These are phyloP conservation scores for Bhutanitis thaidina DNA, from an alignment of 2,888 invertebrate species.

Conservation along the genomic window DNA sequence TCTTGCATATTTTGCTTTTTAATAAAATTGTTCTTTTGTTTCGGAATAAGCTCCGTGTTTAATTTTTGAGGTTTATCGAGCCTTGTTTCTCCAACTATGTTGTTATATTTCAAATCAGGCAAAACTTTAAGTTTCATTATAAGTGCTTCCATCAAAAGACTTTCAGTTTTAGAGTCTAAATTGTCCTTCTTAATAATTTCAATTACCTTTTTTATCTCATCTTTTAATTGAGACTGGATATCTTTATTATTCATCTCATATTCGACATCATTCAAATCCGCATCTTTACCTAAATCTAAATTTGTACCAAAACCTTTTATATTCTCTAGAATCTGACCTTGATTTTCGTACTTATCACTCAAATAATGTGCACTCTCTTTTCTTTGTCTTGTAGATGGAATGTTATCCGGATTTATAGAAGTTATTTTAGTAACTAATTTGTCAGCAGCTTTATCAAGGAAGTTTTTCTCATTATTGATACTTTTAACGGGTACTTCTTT, in stretches of 20 bases:
- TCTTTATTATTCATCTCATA: neutral
- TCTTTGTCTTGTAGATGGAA: neutral
- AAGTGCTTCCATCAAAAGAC: conserved; percentile 11
- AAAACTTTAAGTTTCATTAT: conserved; percentile 7
- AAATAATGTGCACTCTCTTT: neutral
- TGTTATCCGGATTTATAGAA: neutral
- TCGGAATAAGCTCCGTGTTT: neutral
- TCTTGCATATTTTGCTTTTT: neutral
- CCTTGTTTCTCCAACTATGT: neutral
- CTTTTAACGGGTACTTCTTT: conserved; percentile 24
- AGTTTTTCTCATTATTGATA: conserved; percentile 26
- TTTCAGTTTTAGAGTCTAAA: conserved; percentile 8
- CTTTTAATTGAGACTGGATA: neutral
- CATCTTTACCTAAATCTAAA: conserved; percentile 25
- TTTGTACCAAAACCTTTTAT: no score
- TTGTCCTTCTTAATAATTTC: conserved; percentile 1
- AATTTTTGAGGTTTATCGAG: neutral
- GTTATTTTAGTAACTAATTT: conserved; percentile 32
- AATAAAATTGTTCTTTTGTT: neutral
- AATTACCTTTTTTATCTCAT: conserved; percentile 14
- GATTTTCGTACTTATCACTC: neutral
- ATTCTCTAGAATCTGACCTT: no score
- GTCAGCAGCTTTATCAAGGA: conserved; percentile 38
- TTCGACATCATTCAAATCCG: no score
- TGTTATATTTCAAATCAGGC: neutral